Evolutionary conservation across 2,888 invertebrate species (phyloP), one percentile per base, ranked within the genome.

Genomic region (Hololepta plana): DNA sequence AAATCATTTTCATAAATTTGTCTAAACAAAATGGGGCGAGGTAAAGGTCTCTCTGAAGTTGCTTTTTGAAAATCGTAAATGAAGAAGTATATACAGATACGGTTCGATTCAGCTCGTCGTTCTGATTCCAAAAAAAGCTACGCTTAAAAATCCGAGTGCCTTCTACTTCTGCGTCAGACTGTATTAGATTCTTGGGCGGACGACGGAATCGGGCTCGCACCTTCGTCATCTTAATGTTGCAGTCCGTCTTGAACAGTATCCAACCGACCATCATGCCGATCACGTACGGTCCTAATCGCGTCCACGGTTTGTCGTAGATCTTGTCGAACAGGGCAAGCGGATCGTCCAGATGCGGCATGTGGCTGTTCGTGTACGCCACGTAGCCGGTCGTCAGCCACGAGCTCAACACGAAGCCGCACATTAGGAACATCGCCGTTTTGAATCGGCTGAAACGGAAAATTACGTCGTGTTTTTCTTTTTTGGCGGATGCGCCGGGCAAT

Each of bases 271-370:
- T 62, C 80, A 85, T 84, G 36, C 84, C 84, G 27, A 84, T 72
- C 2, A 84, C 57, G 49, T 84, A 85, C 0, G 84, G 84, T 0
- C 84, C 84, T 8, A 84, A 54, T 30, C 84, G 55, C 0, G 84
- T 84, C 81, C 84, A 85, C 2, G 84, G 84, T 51, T 84, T 85
- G 54, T 84, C 84, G 50, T 85, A 85, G 39, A 85, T 77, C 57
- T 82, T 80, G 53, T 85, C 84, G 49, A 85, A 85, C 26, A 81
- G 61, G 1, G 80, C 80, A 46, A 84, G 58, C 0, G 82, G 82
- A 47, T 84, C 84, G 41, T 82, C 80, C 9, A 69, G 67, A 51
- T 57, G 64, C 5, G 82, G 82, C 46, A 75, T 67, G 51, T 82
- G 81, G 38, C 79, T 73, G 48, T 76, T 76, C 38, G 64, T 67